Percentiles rank a stretch among this genome's conserved stretches.
These are phyloP conservation scores for Trissoscelio sp. DNA, from an alignment of 2,888 invertebrate genomes.

Conservation along the genomic window DNA sequence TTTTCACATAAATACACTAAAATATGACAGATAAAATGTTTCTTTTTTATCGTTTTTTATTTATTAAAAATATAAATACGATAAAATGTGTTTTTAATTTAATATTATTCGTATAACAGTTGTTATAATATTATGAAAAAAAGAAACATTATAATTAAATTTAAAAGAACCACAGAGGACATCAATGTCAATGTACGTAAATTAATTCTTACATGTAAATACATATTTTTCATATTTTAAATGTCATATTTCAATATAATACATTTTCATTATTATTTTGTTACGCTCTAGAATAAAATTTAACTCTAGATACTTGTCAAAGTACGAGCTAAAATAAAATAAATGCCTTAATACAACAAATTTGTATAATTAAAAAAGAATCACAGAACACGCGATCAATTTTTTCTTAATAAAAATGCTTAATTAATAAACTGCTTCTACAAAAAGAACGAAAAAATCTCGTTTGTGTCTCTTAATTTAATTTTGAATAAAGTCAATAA, in stretches of 20 bases:
- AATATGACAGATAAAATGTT: too few relatives aligned
- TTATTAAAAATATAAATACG: too few relatives aligned
- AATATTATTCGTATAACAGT: background rate
- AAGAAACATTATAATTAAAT: background rate
- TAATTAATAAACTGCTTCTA: background rate
- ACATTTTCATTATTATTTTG: constrained; percentile 1
- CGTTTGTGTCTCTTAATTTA: background rate
- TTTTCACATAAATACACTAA: too few relatives aligned
- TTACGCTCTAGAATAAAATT: background rate
- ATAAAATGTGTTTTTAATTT: too few relatives aligned
- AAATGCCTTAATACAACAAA: background rate
- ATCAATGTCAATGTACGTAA: background rate
- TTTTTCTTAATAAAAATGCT: background rate
- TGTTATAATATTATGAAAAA: background rate
- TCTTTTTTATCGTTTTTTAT: too few relatives aligned
- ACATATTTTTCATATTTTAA: background rate
- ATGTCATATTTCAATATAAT: background rate
- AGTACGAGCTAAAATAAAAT: too few relatives aligned
- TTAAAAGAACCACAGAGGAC: background rate
- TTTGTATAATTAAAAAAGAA: background rate
- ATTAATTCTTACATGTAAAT: constrained; percentile 17
- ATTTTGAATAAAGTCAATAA: background rate
- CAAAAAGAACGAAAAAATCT: background rate
- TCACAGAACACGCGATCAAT: background rate
- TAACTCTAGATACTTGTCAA: too few relatives aligned